Conservation (phyloP, 92 coral and sea anemone species). For the Paramuricea clavata region DNA sequence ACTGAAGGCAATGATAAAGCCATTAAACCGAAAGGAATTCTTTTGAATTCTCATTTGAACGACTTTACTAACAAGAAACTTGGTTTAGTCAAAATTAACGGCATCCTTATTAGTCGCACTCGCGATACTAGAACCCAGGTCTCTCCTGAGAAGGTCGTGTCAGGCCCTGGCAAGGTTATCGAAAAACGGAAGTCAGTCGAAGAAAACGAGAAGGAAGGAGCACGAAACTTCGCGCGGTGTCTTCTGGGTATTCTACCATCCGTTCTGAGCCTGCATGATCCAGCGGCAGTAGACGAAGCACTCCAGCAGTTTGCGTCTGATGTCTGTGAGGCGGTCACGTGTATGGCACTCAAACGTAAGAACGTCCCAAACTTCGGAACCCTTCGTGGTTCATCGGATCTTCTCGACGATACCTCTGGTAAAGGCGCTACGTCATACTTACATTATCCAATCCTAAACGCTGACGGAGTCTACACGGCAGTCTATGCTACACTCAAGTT, state of each 20-base stretch:
- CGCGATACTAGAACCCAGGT: conserved; percentile 64
- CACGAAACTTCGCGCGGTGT: conserved; percentile 99
- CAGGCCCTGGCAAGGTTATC: conserved; percentile 75
- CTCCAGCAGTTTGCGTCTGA: conserved; percentile 98
- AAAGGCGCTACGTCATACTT: conserved; percentile 98
- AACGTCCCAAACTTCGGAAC: conserved; percentile 99
- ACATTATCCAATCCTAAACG: conserved; percentile 94
- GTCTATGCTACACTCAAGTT: conserved; percentile 91
- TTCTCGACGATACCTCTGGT: conserved; percentile 96
- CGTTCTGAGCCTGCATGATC: conserved; percentile 85
- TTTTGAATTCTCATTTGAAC: conserved; percentile 74
- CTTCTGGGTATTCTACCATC: conserved; percentile 97
- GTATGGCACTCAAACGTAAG: conserved; percentile 96
- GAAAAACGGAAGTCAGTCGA: conserved; percentile 94
- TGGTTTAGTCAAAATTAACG: conserved; percentile 89
- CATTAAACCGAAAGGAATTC: conserved; percentile 88
- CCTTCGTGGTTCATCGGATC: conserved; percentile 99
- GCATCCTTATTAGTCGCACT: conserved; percentile 80
- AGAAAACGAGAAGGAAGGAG: conserved; percentile 99
- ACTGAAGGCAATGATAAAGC: conserved; percentile 67
- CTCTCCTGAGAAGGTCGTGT: conserved; percentile 59
- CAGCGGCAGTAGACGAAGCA: conserved; percentile 93
- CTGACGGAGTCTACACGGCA: conserved; percentile 97
- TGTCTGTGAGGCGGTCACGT: conserved; percentile 99
- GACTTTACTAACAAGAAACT: conserved; percentile 69